phyloP scores from a whole-genome alignment of 2,113 vertebrate genomes.

The Takifugu flavidus region DNA sequence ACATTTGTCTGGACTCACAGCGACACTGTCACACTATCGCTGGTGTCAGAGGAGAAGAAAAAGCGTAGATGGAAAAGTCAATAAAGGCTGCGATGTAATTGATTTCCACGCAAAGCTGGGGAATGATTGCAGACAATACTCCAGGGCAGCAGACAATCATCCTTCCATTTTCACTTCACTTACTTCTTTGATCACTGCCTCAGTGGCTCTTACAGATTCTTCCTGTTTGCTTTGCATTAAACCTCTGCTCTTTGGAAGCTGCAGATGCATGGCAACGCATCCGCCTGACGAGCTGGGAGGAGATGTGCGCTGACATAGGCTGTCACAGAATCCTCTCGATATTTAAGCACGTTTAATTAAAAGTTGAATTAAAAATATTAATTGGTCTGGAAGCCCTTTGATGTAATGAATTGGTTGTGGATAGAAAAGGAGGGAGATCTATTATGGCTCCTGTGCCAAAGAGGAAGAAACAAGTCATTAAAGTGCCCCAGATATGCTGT shows the following conservation, averaged over 20 bases:
- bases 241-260: not conserved
- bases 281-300: conserved; percentile 8
- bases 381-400: conserved; percentile 23
- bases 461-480: conserved; percentile 22
- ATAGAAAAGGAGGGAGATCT: conserved; percentile 31
- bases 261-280: not conserved
- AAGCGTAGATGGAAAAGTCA: not conserved
- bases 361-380: conserved; percentile 6
- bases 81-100: conserved; percentile 1
- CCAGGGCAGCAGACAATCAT: too few species aligned
- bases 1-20: too few species aligned
- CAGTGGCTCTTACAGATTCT: conserved; percentile 2
- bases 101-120: conserved; percentile 1
- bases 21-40: too few species aligned
- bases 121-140: not conserved
- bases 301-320: conserved; percentile 18
- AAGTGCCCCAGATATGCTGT: too few species aligned
- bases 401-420: conserved; percentile 31
- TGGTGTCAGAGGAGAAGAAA: not conserved
- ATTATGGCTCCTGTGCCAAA: conserved; percentile 20
- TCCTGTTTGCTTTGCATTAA: not conserved
- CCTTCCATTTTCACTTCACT: not conserved
- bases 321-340: not conserved
- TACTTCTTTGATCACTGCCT: conserved; percentile 1
- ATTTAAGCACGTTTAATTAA: conserved; percentile 13